These are phyloP conservation scores for Lagopus leucura DNA, from an alignment of 2,113 vertebrate species.

Conservation along the genomic window DNA sequence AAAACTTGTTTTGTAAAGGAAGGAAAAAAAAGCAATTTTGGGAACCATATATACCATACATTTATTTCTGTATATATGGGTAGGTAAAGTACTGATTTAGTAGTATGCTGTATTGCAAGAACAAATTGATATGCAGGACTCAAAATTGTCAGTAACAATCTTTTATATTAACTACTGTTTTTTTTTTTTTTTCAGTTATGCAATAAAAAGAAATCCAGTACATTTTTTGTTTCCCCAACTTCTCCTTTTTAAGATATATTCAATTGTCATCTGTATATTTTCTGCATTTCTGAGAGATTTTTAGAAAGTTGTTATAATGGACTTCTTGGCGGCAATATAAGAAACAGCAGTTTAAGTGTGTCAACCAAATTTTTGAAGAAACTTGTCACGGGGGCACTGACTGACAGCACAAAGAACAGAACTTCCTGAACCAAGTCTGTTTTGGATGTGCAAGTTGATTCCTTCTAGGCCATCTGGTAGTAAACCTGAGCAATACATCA, in stretches of 20 bases:
- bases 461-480: constrained; percentile 40
- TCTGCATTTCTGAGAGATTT: background rate
- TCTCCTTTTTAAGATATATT: background rate
- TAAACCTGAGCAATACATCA: constrained; percentile 14
- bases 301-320: background rate
- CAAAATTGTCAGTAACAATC: background rate
- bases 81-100: background rate
- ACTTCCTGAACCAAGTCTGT: background rate
- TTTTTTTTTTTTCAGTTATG: background rate
- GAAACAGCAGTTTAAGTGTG: background rate
- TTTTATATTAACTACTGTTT: background rate
- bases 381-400: background rate
- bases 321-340: background rate
- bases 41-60: background rate
- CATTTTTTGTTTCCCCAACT: background rate
- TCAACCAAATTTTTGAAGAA: background rate
- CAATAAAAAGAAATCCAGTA: background rate
- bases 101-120: background rate
- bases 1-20: background rate
- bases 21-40: background rate
- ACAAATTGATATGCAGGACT: background rate
- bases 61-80: background rate
- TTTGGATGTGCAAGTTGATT: background rate
- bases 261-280: background rate
- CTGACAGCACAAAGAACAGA: constrained; percentile 9